phyloP scores from a whole-genome alignment of 2,888 invertebrate genomes.

The Panopea generosa region DNA sequence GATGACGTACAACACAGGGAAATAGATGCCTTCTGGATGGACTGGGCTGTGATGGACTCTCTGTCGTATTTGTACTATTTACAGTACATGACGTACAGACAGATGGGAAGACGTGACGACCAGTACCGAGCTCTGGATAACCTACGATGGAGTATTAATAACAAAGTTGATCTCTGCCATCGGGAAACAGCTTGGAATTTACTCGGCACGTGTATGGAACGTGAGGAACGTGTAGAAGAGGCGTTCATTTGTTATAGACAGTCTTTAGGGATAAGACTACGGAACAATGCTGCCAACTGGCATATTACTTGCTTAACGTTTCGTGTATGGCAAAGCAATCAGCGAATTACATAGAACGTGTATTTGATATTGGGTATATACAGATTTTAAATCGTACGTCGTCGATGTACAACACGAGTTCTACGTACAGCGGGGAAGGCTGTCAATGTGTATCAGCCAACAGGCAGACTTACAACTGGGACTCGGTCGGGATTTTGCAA shows the following conservation, averaged over 20 bases:
- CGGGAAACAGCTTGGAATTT: conserved; percentile 29
- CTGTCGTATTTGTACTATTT: conserved; percentile 25
- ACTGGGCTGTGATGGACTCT: conserved; percentile 16
- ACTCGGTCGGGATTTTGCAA: too few species aligned
- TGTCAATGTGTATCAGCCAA: too few species aligned
- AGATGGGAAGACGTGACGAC: conserved; percentile 4
- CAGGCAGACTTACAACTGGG: too few species aligned
- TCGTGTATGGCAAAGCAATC: neutral
- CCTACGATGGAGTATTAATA: neutral
- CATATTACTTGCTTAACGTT: neutral
- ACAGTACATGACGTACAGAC: conserved; percentile 26
- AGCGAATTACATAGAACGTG: too few species aligned
- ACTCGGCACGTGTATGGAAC: conserved; percentile 27
- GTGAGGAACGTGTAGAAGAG: conserved; percentile 2
- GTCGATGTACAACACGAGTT: too few species aligned
- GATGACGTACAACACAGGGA: neutral
- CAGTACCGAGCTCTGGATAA: neutral
- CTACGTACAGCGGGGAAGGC: too few species aligned
- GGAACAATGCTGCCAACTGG: conserved; percentile 27
- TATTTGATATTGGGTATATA: too few species aligned
- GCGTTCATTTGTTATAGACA: conserved; percentile 18
- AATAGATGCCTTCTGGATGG: conserved; percentile 5
- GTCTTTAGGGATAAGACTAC: conserved; percentile 7
- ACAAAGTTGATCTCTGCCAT: conserved; percentile 7
- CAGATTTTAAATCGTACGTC: too few species aligned